Percentiles rank a stretch among this genome's conserved stretches.
These are phyloP conservation scores for Gambusia affinis DNA, from an alignment of 2,113 vertebrate genomes.

Conservation along the genomic window DNA sequence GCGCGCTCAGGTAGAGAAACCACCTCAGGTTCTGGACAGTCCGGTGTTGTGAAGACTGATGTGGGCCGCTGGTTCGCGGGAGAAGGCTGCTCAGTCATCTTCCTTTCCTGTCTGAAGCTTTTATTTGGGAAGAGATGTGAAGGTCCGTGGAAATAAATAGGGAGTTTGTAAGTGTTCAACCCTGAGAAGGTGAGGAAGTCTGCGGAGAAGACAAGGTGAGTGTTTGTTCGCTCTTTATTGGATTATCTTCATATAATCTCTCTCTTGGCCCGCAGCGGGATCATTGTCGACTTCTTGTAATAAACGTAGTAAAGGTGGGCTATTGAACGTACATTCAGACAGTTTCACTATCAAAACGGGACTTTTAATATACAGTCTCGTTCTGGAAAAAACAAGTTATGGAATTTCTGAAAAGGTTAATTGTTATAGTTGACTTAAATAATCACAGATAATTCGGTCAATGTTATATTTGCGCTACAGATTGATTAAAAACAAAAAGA, in stretches of 20 bases:
- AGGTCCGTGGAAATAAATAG: slow-evolving; percentile 25
- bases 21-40: not conserved
- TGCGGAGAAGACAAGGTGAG: slow-evolving; percentile 50
- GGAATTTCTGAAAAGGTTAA: too few species aligned
- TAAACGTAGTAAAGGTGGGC: not conserved
- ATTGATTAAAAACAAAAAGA: too few species aligned
- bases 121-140: slow-evolving; percentile 32
- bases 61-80: slow-evolving; percentile 7
- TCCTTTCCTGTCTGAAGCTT: not conserved
- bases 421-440: too few species aligned
- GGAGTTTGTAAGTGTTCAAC: slow-evolving; percentile 3
- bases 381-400: not conserved
- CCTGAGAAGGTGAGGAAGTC: slow-evolving; percentile 4
- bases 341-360: not conserved
- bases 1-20: slow-evolving; percentile 1
- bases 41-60: not conserved
- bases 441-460: too few species aligned
- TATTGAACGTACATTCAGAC: too few species aligned
- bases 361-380: not conserved
- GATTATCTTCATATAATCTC: slow-evolving; percentile 56
- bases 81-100: not conserved
- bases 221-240: slow-evolving; percentile 51
- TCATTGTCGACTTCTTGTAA: not conserved
- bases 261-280: slow-evolving; percentile 4
- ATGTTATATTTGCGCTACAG: too few species aligned